Percentiles rank a stretch among this genome's conserved stretches.
These are phyloP conservation scores for Hydrotaea diabolus DNA, from an alignment of 2,888 invertebrate species.

Conservation along the genomic window DNA sequence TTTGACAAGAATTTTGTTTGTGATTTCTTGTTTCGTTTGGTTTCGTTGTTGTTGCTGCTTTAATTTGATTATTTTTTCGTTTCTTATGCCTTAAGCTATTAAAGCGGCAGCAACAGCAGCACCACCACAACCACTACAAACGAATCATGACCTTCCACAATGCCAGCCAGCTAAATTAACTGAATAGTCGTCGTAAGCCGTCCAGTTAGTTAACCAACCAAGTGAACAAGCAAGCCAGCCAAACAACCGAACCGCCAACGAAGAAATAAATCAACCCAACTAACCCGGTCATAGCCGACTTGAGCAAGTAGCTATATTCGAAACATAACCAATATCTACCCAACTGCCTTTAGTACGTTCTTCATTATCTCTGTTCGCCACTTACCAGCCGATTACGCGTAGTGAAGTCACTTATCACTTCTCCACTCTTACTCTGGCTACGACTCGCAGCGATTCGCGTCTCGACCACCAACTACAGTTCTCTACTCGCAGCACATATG, in stretches of 20 bases:
- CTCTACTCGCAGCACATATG: conserved; percentile 21
- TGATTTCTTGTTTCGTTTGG: conserved; percentile 12
- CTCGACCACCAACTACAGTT: conserved; percentile 3
- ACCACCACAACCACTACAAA: conserved; percentile 36
- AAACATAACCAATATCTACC: conserved; percentile 40
- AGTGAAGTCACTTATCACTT: not conserved
- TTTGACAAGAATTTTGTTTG: conserved; percentile 40
- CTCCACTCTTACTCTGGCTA: conserved; percentile 29
- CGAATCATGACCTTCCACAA: conserved; percentile 79
- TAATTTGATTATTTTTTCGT: conserved; percentile 1
- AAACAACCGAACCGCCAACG: conserved; percentile 14
- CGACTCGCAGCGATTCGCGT: not conserved
- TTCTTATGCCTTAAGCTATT: conserved; percentile 26
- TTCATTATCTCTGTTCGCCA: conserved; percentile 48
- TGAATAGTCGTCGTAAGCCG: conserved; percentile 59
- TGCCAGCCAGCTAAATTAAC: conserved; percentile 75
- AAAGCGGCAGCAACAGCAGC: conserved; percentile 39
- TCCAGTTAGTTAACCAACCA: conserved; percentile 51
- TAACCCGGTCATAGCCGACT: conserved; percentile 59
- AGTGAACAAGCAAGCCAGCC: not conserved
- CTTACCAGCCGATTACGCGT: conserved; percentile 61
- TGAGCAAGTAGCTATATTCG: conserved; percentile 37
- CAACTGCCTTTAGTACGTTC: conserved; percentile 55
- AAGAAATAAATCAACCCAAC: conserved; percentile 56
- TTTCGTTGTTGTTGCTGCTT: conserved; percentile 8